Percentiles rank a stretch among this genome's conserved stretches.
These are phyloP conservation scores for Lymantria monacha DNA, from an alignment of 2,888 invertebrate species.

Conservation along the genomic window DNA sequence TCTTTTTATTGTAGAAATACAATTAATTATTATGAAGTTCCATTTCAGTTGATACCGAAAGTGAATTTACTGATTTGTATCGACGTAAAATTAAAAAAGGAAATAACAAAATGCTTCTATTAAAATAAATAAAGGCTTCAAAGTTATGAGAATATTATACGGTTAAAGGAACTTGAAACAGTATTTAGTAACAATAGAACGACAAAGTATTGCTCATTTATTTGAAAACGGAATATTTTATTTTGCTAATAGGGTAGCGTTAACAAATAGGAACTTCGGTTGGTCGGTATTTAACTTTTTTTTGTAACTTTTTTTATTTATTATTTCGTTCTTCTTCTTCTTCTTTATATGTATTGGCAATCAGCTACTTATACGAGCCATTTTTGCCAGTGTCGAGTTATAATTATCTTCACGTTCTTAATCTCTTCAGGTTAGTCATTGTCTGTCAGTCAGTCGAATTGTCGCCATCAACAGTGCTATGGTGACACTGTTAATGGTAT, in stretches of 20 bases:
- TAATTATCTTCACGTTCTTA: too few species aligned
- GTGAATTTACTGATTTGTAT: background rate
- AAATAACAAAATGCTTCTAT: constrained; percentile 5
- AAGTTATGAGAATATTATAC: constrained; percentile 3
- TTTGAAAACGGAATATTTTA: background rate
- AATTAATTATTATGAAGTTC: constrained; percentile 43
- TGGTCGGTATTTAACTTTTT: too few species aligned
- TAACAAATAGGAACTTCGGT: background rate
- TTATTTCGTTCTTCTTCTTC: too few species aligned
- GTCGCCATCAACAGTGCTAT: too few species aligned
- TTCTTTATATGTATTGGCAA: too few species aligned
- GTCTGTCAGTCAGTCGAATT: too few species aligned
- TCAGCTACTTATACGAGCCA: too few species aligned
- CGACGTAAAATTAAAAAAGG: background rate
- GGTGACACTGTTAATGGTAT: too few species aligned
- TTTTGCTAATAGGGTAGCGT: background rate
- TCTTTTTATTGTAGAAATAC: constrained; percentile 47
- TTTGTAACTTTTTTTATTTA: too few species aligned
- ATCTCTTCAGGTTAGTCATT: too few species aligned
- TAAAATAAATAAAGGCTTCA: background rate
- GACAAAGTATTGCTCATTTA: constrained; percentile 2
- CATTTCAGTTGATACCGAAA: constrained; percentile 22
- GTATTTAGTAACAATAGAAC: background rate
- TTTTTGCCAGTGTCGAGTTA: too few species aligned
- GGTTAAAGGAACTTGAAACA: background rate